phyloP scores from a whole-genome alignment of 1,140 invertebrate species.

The Trypoxylus dichotomus region DNA sequence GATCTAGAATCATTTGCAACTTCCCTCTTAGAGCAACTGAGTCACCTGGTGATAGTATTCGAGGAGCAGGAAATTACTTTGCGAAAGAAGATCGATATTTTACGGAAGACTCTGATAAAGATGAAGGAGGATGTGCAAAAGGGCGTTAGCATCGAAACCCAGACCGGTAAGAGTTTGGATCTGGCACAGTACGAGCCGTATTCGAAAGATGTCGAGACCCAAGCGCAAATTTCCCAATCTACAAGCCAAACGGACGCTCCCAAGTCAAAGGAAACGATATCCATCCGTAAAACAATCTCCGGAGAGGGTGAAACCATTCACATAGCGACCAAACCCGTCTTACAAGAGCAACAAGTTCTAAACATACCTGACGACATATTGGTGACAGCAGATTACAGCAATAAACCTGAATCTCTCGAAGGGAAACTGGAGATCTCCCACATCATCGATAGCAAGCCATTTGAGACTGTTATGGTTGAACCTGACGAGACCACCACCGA shows the following conservation, averaged over 20 bases:
- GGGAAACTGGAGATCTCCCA: slow-evolving; percentile 68
- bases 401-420: slow-evolving; percentile 54
- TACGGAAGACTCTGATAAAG: slow-evolving; percentile 50
- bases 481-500: slow-evolving; percentile 77
- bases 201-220: slow-evolving; percentile 61
- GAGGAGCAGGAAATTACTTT: slow-evolving; percentile 60
- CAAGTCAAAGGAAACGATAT: slow-evolving; percentile 66
- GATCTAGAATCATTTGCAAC: slow-evolving; percentile 56
- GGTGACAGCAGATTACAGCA: slow-evolving; percentile 74
- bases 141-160: slow-evolving; percentile 56
- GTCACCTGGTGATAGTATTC: slow-evolving; percentile 58
- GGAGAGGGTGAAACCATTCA: slow-evolving; percentile 76
- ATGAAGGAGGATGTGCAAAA: slow-evolving; percentile 41
- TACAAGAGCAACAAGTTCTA: slow-evolving; percentile 52
- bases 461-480: slow-evolving; percentile 76
- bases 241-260: slow-evolving; percentile 48
- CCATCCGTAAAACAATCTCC: slow-evolving; percentile 67
- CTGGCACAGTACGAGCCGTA: slow-evolving; percentile 44
- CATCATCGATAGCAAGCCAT: slow-evolving; percentile 66
- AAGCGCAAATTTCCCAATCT: slow-evolving; percentile 59
- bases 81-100: slow-evolving; percentile 59
- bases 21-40: slow-evolving; percentile 61
- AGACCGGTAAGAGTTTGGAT: slow-evolving; percentile 61
- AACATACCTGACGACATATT: slow-evolving; percentile 62
- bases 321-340: slow-evolving; percentile 68